Base-by-base conservation (phyloP, 2,113 vertebrate genomes). In the Burhinus bistriatus region DNA sequence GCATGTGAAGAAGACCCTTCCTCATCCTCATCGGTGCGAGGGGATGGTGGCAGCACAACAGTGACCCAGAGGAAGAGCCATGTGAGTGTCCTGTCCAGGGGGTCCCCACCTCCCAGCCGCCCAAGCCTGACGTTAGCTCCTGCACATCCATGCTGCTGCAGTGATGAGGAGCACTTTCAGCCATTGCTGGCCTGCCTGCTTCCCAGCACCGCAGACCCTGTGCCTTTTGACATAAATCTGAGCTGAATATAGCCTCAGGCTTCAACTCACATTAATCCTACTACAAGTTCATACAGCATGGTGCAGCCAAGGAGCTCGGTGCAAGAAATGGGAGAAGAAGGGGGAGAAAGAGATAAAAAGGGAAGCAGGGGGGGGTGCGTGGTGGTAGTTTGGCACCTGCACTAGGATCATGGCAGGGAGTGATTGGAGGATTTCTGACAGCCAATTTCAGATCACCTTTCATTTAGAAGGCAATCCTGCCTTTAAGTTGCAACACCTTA, bases 111-210 rank as follows among this genome's bases (percentile, higher is more conserved):
- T 83, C 42, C 44, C 1, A 0, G 9, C 6, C 22, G 32, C 25
- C 15, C 66, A 68, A 32, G 23, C 17, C 23, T 77, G 26, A 36
- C 8, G 1, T 76, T 69, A 20, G 15, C 32, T 85, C 21, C 51
- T 38, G 52, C 70, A 88, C 44, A 42, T 29, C 26, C 49, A 23
- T 1, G 1, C 62, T 86, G 49, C 61, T n/a, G 70, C 6, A 1
- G 47, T 55, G 52, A 57, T 4, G 6, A 83, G 0, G 2, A 70
- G 36, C 30, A 3, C 27, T 57, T 80, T 32, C 14, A 76, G 79
- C 26, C 0, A 0, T 34, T 90, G 55, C 47, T 0, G 0, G 11
- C 51, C 54, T 62, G n/a, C 78, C 55, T 55, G 27, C 59, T 90
- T 85, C 52, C 83, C 45, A 58, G 36, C 36, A 30, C 49, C 2